Evolutionary conservation across 30 jellyfish, hydroid and myxozoan species (phyloP), one percentile per base, ranked within the genome.

Genomic region (Cassiopea xamachana): DNA sequence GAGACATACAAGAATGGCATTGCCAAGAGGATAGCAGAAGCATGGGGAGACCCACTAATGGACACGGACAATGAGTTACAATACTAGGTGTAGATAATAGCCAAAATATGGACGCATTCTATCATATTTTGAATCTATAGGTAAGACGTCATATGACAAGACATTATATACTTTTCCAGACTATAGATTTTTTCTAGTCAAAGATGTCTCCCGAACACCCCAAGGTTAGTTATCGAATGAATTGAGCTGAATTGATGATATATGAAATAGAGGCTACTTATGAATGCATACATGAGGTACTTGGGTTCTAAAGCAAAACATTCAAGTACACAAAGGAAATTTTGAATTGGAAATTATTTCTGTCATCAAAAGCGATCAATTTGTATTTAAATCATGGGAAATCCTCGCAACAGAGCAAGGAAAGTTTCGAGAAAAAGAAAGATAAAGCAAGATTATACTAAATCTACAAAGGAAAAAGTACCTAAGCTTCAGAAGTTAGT

Each of bases 351-450:
- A 27, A 27, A 27, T 27, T 27, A 27, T 27, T 27, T 27, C 39
- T 27, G 39, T 27, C 39, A 27, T 27, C 39, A 27, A 27, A 27
- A 27, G 39, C 39, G 39, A 27, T 27, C 39, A 48, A 69, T 48
- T 69, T 69, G 18, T 8, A 69, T 69, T 69, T 17, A 17, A 6
- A 48, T 17, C 18, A 69, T 69, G 78, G 78, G 78, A 17, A 69
- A 69, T 69, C 43, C 43, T 17, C 78, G 78, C 8, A 69, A 69
- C 78, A 69, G 78, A 48, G 4, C 78, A 48, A 45, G n/a, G 43
- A 69, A 69, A 69, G 43, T 48, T 17, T 69, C 78, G 18, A 69
- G 78, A 69, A 69, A 69, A 48, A 69, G n/a, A 48, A 69, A 69
- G 43, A 48, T 48, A 17, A 69, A 45, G 18, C 43, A 45, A 69